A percentile compares a stretch with the other conserved stretches of the same genome.
These are phyloP conservation scores for Chamaetylas fuelleborni DNA, from an alignment of 2,113 vertebrate genomes.

Conservation along the genomic window DNA sequence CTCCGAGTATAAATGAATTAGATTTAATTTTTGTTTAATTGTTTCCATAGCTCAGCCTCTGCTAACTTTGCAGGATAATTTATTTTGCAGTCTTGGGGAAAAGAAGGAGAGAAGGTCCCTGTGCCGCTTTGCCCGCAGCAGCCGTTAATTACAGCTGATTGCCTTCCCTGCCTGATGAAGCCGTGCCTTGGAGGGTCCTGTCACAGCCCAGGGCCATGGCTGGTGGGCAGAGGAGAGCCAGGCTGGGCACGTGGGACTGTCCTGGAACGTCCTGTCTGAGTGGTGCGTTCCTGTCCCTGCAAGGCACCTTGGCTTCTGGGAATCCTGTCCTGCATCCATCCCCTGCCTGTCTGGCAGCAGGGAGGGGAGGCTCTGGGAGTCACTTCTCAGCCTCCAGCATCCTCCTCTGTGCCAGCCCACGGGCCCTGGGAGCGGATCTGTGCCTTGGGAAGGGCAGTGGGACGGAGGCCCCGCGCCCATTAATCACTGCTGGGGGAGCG, in stretches of 20 bases:
- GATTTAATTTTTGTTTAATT: conserved; percentile 91
- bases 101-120: conserved; percentile 29
- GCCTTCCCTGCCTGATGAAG: conserved; percentile 78
- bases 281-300: neutral
- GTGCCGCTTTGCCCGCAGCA: conserved; percentile 59
- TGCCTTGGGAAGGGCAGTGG: neutral
- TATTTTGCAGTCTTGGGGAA: conserved; percentile 78
- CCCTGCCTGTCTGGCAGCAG: neutral
- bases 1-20: conserved; percentile 84
- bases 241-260: neutral
- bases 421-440: fast-evolving
- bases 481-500: conserved; percentile 71
- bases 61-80: conserved; percentile 82
- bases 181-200: neutral
- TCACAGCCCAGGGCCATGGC: neutral
- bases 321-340: fast-evolving
- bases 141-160: conserved; percentile 84
- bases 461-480: conserved; percentile 61
- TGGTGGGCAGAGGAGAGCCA: neutral
- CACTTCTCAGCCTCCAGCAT: fast-evolving
- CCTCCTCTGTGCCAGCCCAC: fast-evolving
- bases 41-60: conserved; percentile 86
- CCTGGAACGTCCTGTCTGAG: fast-evolving
- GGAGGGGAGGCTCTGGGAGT: neutral
- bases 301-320: neutral